A percentile compares a stretch with the other conserved stretches of the same genome.
Conservation (phyloP, 2,113 vertebrate species). For the Euleptes europaea region DNA sequence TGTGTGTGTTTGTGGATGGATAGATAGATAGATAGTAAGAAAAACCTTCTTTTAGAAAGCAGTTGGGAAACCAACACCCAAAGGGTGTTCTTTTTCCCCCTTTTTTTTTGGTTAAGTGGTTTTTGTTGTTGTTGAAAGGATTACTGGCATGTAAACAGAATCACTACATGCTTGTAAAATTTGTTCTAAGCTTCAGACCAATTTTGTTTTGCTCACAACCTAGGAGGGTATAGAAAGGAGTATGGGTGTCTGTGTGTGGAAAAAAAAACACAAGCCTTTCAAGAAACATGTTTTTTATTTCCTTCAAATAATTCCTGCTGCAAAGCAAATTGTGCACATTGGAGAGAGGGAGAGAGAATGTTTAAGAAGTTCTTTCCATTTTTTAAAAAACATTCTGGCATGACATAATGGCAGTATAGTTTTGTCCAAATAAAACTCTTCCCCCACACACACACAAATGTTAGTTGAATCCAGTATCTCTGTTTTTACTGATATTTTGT, state of each 20-base stretch:
- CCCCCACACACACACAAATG: not conserved
- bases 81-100: not conserved
- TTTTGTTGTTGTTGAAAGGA: not conserved
- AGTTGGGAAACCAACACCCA: not conserved
- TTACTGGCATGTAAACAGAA: constrained; percentile 24
- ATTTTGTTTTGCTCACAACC: not conserved
- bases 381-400: not conserved
- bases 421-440: not conserved
- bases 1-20: not conserved
- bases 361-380: not conserved
- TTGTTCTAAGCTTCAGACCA: constrained; percentile 26
- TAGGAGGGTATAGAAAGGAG: not conserved
- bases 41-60: not conserved
- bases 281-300: not conserved
- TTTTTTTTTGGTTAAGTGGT: no score
- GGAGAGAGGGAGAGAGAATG: not conserved
- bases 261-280: constrained; percentile 5
- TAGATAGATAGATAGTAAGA: no score
- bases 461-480: accelerated
- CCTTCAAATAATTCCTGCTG: not conserved
- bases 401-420: not conserved
- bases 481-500: not conserved
- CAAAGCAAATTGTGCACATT: not conserved
- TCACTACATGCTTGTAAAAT: constrained; percentile 2
- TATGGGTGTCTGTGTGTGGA: not conserved